These are phyloP conservation scores for Decapterus maruadsi DNA, from an alignment of 2,797 vertebrate genomes.

Conservation along the genomic window DNA sequence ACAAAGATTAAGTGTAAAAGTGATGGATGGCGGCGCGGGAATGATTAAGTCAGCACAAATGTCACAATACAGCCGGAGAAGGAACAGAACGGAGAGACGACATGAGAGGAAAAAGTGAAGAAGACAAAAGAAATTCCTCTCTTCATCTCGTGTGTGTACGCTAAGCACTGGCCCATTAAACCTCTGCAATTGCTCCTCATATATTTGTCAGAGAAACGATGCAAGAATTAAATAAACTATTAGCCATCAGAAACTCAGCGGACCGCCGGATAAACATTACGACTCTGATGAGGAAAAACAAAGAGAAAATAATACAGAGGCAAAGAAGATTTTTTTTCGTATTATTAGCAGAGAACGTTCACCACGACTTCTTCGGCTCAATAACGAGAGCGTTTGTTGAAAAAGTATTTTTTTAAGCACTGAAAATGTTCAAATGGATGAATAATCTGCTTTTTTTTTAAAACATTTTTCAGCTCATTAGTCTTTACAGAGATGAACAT, in stretches of 20 bases:
- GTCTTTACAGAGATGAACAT: no score
- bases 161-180: conserved; percentile 62
- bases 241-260: conserved; percentile 45
- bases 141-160: conserved; percentile 23
- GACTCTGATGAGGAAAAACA: conserved; percentile 31
- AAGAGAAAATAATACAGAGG: conserved; percentile 29
- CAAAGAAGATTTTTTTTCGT: neutral
- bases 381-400: neutral
- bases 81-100: conserved; percentile 19
- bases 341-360: no score
- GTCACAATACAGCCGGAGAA: conserved; percentile 22
- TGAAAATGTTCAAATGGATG: no score
- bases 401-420: neutral
- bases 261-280: conserved; percentile 40
- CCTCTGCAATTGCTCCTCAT: conserved; percentile 51
- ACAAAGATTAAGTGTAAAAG: conserved; percentile 36
- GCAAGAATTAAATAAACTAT: conserved; percentile 68
- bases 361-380: neutral
- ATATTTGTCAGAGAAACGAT: conserved; percentile 63
- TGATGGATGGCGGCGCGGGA: conserved; percentile 34
- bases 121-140: conserved; percentile 21
- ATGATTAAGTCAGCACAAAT: conserved; percentile 42
- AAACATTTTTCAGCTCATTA: no score
- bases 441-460: no score
- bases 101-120: conserved; percentile 4